Evolutionary conservation across 2,888 invertebrate species (phyloP).

Genomic region (Schrankia costaestrigalis): DNA sequence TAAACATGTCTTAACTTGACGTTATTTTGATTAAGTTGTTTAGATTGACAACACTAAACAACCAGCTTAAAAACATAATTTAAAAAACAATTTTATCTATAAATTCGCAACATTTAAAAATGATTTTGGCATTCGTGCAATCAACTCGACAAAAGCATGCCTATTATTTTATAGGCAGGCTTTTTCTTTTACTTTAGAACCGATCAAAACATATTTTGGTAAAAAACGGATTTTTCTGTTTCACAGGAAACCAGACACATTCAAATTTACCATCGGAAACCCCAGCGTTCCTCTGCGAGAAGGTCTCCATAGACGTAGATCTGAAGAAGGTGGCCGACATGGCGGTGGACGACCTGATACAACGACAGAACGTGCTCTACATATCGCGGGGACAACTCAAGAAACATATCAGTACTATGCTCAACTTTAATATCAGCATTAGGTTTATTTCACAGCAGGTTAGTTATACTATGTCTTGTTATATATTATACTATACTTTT

Average conservation of each 20-base stretch:
- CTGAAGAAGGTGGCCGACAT: slow-evolving; percentile 94
- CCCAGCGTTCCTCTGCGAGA: slow-evolving; percentile 95
- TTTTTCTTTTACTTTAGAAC: no score
- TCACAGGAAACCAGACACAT: slow-evolving; percentile 51
- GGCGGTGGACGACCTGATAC: slow-evolving; percentile 91
- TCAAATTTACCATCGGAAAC: slow-evolving; percentile 84
- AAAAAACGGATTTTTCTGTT: not conserved
- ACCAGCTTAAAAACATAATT: no score
- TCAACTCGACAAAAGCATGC: no score
- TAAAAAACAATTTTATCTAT: no score
- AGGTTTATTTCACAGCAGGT: slow-evolving; percentile 96
- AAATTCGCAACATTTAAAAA: no score
- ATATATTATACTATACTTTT: not conserved
- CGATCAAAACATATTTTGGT: no score
- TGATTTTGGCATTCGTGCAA: no score
- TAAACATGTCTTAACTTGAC: no score
- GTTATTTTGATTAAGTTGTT: no score
- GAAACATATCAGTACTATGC: slow-evolving; percentile 94
- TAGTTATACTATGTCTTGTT: slow-evolving; percentile 3
- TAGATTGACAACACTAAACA: no score
- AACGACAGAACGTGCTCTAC: slow-evolving; percentile 91
- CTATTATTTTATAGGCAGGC: no score
- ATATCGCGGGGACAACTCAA: slow-evolving; percentile 93
- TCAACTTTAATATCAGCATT: slow-evolving; percentile 93
- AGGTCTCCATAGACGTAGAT: slow-evolving; percentile 93